A percentile compares a stretch with the other conserved stretches of the same genome.
phyloP scores from a whole-genome alignment of 2,797 vertebrate genomes.

The Gadopsis marmoratus region DNA sequence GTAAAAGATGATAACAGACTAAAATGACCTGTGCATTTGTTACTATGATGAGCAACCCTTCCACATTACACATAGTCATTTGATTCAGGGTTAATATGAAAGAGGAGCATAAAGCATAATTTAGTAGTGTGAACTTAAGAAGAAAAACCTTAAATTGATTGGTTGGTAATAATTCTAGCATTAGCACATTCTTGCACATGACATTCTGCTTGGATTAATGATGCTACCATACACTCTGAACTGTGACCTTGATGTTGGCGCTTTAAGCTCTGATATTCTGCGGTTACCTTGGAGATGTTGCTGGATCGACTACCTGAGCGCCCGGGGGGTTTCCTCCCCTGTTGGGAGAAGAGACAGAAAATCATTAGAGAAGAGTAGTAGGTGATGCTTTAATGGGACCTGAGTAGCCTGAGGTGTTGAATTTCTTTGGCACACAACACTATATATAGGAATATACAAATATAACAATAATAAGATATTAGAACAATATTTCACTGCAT shows the following conservation, averaged over 20 bases:
- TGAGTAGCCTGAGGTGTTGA: slow-evolving; percentile 1
- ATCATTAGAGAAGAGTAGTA: slow-evolving; percentile 36
- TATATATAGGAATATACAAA: no score
- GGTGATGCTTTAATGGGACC: slow-evolving; percentile 31
- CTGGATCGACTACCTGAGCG: slow-evolving; percentile 94
- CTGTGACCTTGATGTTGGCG: slow-evolving; percentile 24
- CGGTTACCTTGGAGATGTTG: slow-evolving; percentile 95
- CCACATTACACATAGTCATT: background rate
- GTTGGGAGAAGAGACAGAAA: slow-evolving; percentile 54
- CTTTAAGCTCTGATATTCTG: slow-evolving; percentile 23
- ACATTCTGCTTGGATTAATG: slow-evolving; percentile 24
- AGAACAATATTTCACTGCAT: slow-evolving; percentile 15
- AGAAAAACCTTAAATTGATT: background rate
- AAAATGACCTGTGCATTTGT: background rate
- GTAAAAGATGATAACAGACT: background rate
- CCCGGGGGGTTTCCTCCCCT: slow-evolving; percentile 92
- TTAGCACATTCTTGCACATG: slow-evolving; percentile 7
- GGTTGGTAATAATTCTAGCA: background rate
- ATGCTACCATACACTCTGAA: slow-evolving; percentile 11
- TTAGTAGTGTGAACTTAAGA: background rate
- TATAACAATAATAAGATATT: background rate
- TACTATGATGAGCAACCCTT: background rate
- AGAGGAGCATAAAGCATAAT: background rate
- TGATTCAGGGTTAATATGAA: background rate
- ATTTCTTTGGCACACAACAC: slow-evolving; percentile 4